Base-by-base conservation (phyloP, 2,113 vertebrate species). In the Eolophus roseicapilla region DNA sequence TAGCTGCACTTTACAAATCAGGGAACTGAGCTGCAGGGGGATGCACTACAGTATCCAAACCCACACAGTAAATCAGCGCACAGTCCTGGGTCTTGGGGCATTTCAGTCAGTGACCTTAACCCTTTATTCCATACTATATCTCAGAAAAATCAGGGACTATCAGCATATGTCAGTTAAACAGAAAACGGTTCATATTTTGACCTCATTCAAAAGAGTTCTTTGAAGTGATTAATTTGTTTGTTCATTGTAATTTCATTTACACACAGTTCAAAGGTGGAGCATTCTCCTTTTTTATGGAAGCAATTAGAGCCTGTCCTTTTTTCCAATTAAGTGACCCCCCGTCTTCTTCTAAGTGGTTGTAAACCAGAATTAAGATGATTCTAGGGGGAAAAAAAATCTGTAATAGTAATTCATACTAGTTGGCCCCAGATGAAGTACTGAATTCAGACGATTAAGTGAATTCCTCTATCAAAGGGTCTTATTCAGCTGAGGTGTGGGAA, bases 201-300 rank as follows among this genome's bases (percentile, higher is more conserved):
- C 86, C 86, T 86, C 41, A 53, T 76, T 88, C n/a, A 64, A 76
- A 94, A 86, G 76, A 86, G 60, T 60, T 88, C 80, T 88, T 92
- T 86, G 57, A 96, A 92, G 90, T 73, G 69, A 83, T 82, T 94
- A 93, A 88, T 63, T 88, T 95, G 64, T 79, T 94, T 94, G 62
- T 96, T 62, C 44, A 82, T 67, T 84, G 70, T 86, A 84, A 92
- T 95, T 88, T 94, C 73, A 94, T 95, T 89, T 86, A 91, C 17
- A 84, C 47, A 24, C 39, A 91, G 83, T 84, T 86, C 86, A 97
- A 93, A 96, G 90, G 86, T 92, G 86, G 62, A 81, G 14, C 52
- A 21, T 71, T 92, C 65, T 93, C 50, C 62, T 79, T 74, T 92
- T 88, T 89, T 49, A 60, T 69, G n/a, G 53, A 93, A 93, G 73